Conservation (phyloP, 2,888 invertebrate genomes). For the Antheraea assamensis region DNA sequence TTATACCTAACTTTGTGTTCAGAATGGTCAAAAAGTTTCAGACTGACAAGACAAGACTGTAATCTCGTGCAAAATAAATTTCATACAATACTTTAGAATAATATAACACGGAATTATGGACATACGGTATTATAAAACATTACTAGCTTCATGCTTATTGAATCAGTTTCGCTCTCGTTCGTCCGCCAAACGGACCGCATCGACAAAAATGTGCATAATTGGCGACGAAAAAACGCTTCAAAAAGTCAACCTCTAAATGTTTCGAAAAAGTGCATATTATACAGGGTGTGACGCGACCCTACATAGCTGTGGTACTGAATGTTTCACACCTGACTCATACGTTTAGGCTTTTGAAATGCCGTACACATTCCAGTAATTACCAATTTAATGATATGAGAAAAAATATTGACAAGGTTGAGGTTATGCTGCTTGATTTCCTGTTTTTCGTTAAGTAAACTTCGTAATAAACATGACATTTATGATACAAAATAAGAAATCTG, state of each 20-base stretch:
- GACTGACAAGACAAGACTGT: no score
- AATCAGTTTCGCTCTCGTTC: conserved; percentile 39
- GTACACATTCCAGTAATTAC: background rate
- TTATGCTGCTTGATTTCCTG: conserved; percentile 1
- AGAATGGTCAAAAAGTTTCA: no score
- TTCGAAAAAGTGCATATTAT: conserved; percentile 75
- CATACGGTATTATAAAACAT: conserved; percentile 3
- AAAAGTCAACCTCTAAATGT: conserved; percentile 78
- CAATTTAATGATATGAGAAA: background rate
- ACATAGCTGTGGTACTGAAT: conserved; percentile 9
- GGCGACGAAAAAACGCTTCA: conserved; percentile 76
- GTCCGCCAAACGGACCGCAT: conserved; percentile 71
- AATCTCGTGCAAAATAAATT: no score
- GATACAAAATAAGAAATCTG: background rate
- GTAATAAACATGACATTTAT: conserved; percentile 1
- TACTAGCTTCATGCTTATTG: conserved; percentile 5
- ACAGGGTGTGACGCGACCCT: conserved; percentile 55
- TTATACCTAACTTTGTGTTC: no score
- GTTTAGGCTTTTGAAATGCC: background rate
- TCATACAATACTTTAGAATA: background rate
- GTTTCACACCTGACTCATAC: conserved; percentile 8
- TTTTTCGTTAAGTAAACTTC: background rate
- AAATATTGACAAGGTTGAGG: conserved; percentile 3
- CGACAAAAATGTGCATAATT: conserved; percentile 82
- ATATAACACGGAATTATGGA: background rate